Percentiles rank a stretch among this genome's conserved stretches.
phyloP scores from a whole-genome alignment of 2,797 vertebrate species.

The Anniella stebbinsi region DNA sequence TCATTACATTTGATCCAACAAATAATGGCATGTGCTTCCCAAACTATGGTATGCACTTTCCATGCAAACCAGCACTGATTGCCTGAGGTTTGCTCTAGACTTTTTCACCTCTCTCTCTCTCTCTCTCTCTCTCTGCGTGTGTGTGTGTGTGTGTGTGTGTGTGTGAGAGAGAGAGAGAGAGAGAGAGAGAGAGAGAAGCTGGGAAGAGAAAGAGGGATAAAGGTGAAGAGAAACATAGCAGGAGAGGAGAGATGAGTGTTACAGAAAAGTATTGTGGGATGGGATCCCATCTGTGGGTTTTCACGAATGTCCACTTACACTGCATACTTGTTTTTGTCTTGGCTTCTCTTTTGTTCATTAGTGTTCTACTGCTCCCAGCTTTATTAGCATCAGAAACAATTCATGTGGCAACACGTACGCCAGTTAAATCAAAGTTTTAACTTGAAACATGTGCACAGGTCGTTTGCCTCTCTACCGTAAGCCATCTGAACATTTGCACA shows the following conservation, averaged over 20 bases:
- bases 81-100: not conserved
- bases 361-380: not conserved
- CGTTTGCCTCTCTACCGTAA: not conserved
- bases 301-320: not conserved
- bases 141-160: not conserved
- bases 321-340: not conserved
- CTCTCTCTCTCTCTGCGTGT: too few relatives aligned
- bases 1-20: not conserved
- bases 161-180: not conserved
- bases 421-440: constrained; percentile 8
- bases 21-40: not conserved
- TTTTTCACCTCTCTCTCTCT: too few relatives aligned
- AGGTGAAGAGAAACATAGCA: not conserved
- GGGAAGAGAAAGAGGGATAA: not conserved
- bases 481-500: constrained; percentile 8
- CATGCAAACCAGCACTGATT: not conserved
- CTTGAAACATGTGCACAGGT: not conserved
- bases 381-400: not conserved
- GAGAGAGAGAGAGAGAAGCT: not conserved
- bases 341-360: not conserved
- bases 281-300: not conserved
- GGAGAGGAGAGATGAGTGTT: not conserved
- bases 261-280: not conserved
- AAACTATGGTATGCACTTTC: not conserved
- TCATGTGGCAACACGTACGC: not conserved